Evolutionary conservation across 2,888 invertebrate species (phyloP).

Genomic region (Pyralis farinalis): DNA sequence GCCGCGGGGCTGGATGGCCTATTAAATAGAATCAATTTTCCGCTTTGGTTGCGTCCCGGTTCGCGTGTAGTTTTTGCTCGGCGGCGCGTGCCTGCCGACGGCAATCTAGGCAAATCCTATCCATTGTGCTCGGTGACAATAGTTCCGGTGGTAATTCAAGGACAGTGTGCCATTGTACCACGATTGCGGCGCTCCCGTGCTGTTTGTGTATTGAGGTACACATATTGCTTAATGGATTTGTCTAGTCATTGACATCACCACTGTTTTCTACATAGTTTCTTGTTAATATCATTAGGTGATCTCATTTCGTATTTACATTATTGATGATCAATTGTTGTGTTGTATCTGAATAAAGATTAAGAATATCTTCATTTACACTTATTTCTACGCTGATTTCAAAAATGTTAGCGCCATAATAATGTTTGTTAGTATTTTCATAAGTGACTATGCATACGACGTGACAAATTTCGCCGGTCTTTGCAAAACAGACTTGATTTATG

Average conservation of each 20-base stretch:
- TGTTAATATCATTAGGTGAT: neutral
- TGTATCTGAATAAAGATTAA: no score
- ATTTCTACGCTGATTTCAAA: neutral
- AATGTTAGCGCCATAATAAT: neutral
- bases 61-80: conserved; percentile 41
- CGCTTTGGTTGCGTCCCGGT: conserved; percentile 32
- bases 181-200: conserved; percentile 34
- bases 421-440: conserved; percentile 7
- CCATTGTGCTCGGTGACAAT: conserved; percentile 69
- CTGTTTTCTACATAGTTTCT: neutral
- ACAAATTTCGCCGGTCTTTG: conserved; percentile 47
- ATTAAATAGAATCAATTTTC: conserved; percentile 18
- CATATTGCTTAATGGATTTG: conserved; percentile 12
- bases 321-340: neutral
- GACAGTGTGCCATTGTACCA: conserved; percentile 60
- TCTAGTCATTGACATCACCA: conserved; percentile 4
- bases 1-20: neutral
- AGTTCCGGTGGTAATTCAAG: conserved; percentile 74
- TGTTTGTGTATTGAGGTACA: conserved; percentile 17
- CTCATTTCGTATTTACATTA: neutral
- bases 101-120: conserved; percentile 64
- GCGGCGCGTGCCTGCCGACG: conserved; percentile 48
- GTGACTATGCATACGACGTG: conserved; percentile 22
- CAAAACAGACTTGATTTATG: conserved; percentile 53
- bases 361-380: no score